Percentiles rank a stretch among this genome's conserved stretches.
Evolutionary conservation across 2,888 invertebrate genomes (phyloP).

Genomic region (Trisateles emortualis): DNA sequence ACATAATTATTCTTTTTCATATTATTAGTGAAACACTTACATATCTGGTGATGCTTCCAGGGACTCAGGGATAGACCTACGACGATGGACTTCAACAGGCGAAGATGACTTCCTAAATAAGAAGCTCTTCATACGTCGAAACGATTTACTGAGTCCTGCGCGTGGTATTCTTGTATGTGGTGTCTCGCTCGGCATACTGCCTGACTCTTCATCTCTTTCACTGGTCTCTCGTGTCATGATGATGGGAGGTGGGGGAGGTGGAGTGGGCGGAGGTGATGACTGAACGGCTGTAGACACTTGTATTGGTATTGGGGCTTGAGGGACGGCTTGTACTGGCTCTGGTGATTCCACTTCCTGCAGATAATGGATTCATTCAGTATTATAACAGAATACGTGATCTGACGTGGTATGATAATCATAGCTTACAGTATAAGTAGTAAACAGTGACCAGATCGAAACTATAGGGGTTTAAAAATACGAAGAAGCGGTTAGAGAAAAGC

Average conservation of each 20-base stretch:
- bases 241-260: conserved; percentile 6
- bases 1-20: no score
- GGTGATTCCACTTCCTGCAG: conserved; percentile 60
- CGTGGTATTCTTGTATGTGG: conserved; percentile 61
- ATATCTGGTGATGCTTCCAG: conserved; percentile 59
- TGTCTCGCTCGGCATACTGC: conserved; percentile 36
- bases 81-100: conserved; percentile 41
- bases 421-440: no score
- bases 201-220: conserved; percentile 45
- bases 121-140: conserved; percentile 63
- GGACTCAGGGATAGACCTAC: conserved; percentile 56
- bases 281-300: conserved; percentile 39
- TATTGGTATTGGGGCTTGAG: conserved; percentile 30
- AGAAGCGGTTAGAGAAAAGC: no score
- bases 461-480: no score
- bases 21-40: conserved; percentile 38
- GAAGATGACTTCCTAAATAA: conserved; percentile 55
- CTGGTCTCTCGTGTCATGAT: conserved; percentile 19
- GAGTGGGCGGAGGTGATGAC: conserved; percentile 19
- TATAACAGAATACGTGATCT: no score
- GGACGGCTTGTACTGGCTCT: conserved; percentile 10
- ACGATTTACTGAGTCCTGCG: conserved; percentile 65
- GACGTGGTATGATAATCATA: no score
- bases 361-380: not conserved
- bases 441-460: no score